These are phyloP conservation scores for Drosophila punjabiensis DNA, from an alignment of 1,140 invertebrate species.

Conservation along the genomic window DNA sequence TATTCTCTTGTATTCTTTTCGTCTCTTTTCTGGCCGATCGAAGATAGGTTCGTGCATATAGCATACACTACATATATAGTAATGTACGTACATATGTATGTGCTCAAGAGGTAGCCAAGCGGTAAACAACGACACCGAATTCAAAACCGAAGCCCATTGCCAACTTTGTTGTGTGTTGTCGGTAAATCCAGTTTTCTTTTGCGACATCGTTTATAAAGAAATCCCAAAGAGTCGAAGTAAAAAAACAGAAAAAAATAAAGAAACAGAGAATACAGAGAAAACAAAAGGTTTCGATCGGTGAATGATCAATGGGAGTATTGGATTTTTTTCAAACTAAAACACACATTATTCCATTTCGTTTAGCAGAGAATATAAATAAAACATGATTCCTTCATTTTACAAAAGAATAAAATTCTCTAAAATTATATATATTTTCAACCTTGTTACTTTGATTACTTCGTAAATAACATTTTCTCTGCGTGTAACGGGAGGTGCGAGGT, in stretches of 20 bases:
- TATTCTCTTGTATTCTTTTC: constrained; percentile 29
- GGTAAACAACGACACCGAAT: constrained; percentile 51
- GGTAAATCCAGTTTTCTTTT: constrained; percentile 54
- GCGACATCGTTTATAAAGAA: constrained; percentile 54
- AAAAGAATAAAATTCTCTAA: neutral
- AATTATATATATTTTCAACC: neutral
- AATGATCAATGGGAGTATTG: neutral
- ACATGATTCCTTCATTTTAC: neutral
- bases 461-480: constrained; percentile 2
- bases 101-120: constrained; percentile 25
- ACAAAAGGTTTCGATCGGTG: neutral
- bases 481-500: constrained; percentile 28
- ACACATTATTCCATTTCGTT: neutral
- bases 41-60: constrained; percentile 11
- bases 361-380: neutral
- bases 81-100: constrained; percentile 13
- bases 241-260: constrained; percentile 4
- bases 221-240: constrained; percentile 30
- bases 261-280: constrained; percentile 6
- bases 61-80: neutral
- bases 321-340: neutral
- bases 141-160: constrained; percentile 48
- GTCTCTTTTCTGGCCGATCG: constrained; percentile 14
- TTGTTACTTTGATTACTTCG: neutral
- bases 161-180: constrained; percentile 43